These are phyloP conservation scores for Ariolimax columbianus DNA, from an alignment of 2,888 invertebrate species.

Conservation along the genomic window DNA sequence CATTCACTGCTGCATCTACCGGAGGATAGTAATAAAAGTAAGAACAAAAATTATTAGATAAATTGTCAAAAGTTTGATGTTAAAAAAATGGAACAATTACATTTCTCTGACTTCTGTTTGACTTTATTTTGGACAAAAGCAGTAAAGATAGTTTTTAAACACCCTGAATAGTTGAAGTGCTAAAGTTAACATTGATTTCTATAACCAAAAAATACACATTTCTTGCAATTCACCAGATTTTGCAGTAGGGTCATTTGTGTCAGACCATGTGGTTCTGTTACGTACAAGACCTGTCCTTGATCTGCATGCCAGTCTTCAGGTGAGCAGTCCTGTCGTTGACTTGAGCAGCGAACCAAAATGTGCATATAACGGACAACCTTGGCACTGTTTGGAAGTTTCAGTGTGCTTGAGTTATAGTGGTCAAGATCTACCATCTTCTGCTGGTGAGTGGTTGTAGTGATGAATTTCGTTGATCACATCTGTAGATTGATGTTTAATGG, in stretches of 20 bases:
- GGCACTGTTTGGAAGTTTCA: constrained; percentile 50
- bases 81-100: too few relatives aligned
- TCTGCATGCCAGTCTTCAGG: constrained; percentile 55
- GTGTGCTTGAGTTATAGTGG: constrained; percentile 56
- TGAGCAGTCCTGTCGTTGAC: constrained; percentile 45
- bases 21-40: too few relatives aligned
- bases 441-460: constrained; percentile 40
- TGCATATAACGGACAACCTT: constrained; percentile 46
- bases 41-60: too few relatives aligned
- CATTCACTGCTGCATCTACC: too few relatives aligned
- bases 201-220: not conserved
- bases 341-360: constrained; percentile 50
- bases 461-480: not conserved
- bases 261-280: constrained; percentile 62
- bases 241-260: constrained; percentile 64
- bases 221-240: constrained; percentile 58
- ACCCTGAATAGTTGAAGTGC: too few relatives aligned
- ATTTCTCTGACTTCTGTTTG: too few relatives aligned
- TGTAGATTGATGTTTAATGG: not conserved
- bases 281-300: constrained; percentile 61
- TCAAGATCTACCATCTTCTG: constrained; percentile 51
- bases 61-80: too few relatives aligned
- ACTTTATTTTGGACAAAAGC: too few relatives aligned
- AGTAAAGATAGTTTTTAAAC: too few relatives aligned
- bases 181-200: not conserved